Conservation (phyloP, 1,140 invertebrate species). For the Branchinecta lynchi region DNA sequence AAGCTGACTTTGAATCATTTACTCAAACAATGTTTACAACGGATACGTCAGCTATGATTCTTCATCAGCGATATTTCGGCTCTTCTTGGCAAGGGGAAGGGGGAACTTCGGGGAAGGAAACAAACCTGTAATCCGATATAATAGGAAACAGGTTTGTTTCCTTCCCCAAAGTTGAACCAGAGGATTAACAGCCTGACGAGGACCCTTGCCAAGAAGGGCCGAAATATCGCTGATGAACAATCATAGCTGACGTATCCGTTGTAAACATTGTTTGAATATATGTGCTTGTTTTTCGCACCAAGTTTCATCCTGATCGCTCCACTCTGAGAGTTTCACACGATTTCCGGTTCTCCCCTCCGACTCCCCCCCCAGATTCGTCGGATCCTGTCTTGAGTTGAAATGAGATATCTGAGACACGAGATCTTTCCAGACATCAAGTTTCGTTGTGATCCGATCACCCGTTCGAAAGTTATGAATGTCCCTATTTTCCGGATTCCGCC, state of each 20-base stretch:
- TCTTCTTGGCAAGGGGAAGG: too few relatives aligned
- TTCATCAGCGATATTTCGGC: too few relatives aligned
- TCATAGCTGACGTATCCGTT: too few relatives aligned
- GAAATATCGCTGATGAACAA: too few relatives aligned
- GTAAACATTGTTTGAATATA: too few relatives aligned
- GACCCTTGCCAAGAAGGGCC: too few relatives aligned
- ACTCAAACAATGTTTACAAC: neutral
- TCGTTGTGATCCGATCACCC: conserved; percentile 4
- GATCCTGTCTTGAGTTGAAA: neutral
- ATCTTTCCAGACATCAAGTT: conserved; percentile 10
- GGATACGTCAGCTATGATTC: neutral
- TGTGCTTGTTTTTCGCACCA: too few relatives aligned
- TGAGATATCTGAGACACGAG: neutral
- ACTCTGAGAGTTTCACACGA: neutral
- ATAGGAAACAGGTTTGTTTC: too few relatives aligned
- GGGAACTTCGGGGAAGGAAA: too few relatives aligned
- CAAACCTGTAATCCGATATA: too few relatives aligned
- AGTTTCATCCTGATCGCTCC: conserved; percentile 5
- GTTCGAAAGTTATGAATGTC: conserved; percentile 1
- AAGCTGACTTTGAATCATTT: neutral
- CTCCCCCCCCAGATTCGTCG: neutral
- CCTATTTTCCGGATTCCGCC: neutral
- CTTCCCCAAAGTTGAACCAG: too few relatives aligned
- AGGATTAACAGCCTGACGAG: too few relatives aligned
- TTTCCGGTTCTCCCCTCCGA: neutral